These are phyloP conservation scores for Struthidea cinerea DNA, from an alignment of 2,113 vertebrate genomes.

Conservation along the genomic window DNA sequence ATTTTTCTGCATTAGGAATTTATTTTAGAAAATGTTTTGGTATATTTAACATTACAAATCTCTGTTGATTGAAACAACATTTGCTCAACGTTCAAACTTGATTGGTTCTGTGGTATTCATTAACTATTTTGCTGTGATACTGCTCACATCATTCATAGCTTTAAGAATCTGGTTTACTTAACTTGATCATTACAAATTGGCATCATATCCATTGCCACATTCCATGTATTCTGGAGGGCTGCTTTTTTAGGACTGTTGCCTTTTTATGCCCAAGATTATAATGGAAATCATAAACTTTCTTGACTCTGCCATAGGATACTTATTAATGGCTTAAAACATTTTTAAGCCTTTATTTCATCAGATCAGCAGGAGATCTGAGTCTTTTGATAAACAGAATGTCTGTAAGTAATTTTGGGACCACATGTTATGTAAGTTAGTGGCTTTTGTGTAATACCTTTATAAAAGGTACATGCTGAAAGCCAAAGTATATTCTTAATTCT, in stretches of 20 bases:
- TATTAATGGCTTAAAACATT: slow-evolving; percentile 68
- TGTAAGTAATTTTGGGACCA: slow-evolving; percentile 70
- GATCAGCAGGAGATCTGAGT: slow-evolving; percentile 59
- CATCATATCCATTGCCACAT: slow-evolving; percentile 45
- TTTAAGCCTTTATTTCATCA: slow-evolving; percentile 69
- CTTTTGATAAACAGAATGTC: slow-evolving; percentile 66
- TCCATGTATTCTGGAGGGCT: slow-evolving; percentile 67
- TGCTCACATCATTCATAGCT: slow-evolving; percentile 56
- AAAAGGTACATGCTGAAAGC: slow-evolving; percentile 65
- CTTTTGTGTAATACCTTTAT: slow-evolving; percentile 62
- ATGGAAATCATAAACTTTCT: slow-evolving; percentile 45
- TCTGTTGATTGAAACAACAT: slow-evolving; percentile 59
- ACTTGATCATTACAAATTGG: slow-evolving; percentile 24
- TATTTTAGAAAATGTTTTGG: slow-evolving; percentile 64
- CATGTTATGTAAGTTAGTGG: slow-evolving; percentile 43
- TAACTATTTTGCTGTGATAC: slow-evolving; percentile 60
- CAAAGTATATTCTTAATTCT: slow-evolving; percentile 57
- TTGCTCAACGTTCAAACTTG: slow-evolving; percentile 60
- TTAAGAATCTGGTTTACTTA: slow-evolving; percentile 60
- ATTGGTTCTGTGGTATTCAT: slow-evolving; percentile 59
- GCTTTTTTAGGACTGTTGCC: slow-evolving; percentile 60
- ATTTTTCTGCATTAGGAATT: slow-evolving; percentile 62
- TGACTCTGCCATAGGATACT: slow-evolving; percentile 10
- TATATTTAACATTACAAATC: slow-evolving; percentile 45
- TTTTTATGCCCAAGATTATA: slow-evolving; percentile 59